Evolutionary conservation across 2,113 vertebrate species (phyloP), one percentile per base, ranked within the genome.

Genomic region (Catharus fuscescens): DNA sequence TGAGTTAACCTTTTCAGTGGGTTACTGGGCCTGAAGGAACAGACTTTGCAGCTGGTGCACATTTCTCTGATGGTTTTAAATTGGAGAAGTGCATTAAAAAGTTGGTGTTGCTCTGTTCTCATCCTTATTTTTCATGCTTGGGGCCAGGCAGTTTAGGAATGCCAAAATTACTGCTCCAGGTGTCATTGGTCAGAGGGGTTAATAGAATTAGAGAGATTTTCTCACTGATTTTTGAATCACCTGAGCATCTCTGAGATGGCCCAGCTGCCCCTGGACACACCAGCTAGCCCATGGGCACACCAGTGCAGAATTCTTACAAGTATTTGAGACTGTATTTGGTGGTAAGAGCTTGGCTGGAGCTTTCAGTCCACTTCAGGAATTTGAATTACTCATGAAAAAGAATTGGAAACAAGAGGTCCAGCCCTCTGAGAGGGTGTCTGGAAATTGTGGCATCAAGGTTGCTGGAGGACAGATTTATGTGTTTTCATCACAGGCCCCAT

Each of bases 381-480:
- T 83, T 71, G 60, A 77, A 82, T 72, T 54, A 56, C 31, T 40
- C 26, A 4, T 54, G 60, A 72, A 85, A 80, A 73, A 80, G 29
- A 42, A 86, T 12, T 26, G 44, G 54, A 69, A 92, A 67, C 3
- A 31, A 74, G 64, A 90, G 60, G 71, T 80, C 56, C 79, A 86
- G 45, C 29, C 42, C 34, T 67, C 56, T 78, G 53, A 44, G n/a
- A 80, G 3, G 56, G 26, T 82, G 50, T 47, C 66, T 77, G 70
- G 62, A 72, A 93, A 54, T 52, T 2, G 3, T 90, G 71, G 21
- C 81, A 64, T 87, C 82, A 86, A 88, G 93, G 93, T 90, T 88
- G 48, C 72, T 53, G 72, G 52, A 70, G 85, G 76, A n/a, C 40
- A 69, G 92, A 95, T 96, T 95, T 80, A 92, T 80, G 56, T 62